Conservation (phyloP, 2,113 vertebrate genomes). For the Excalfactoria chinensis region DNA sequence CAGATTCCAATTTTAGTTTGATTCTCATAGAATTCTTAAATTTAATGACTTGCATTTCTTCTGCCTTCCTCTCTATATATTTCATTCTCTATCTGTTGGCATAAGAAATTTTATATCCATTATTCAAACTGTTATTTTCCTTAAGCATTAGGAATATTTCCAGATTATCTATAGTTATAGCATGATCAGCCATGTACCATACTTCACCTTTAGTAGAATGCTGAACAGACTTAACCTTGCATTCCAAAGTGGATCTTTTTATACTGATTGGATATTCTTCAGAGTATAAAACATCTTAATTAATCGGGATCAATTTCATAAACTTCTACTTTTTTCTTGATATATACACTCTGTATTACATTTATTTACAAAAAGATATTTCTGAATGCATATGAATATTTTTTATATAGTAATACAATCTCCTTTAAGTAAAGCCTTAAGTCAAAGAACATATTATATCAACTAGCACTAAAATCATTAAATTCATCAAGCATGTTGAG, state of each 20-base stretch:
- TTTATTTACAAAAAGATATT: not conserved
- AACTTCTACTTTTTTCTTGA: not conserved
- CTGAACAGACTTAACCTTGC: not conserved
- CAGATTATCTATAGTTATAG: not conserved
- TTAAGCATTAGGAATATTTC: not conserved
- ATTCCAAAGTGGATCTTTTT: not conserved
- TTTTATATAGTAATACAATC: not conserved
- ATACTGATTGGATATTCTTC: fast-evolving
- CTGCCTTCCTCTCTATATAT: not conserved
- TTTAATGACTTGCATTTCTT: not conserved
- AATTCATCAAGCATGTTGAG: not conserved
- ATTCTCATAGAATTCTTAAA: not conserved
- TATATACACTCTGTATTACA: not conserved
- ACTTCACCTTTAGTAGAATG: not conserved
- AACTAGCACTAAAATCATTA: not conserved
- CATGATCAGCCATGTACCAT: not conserved
- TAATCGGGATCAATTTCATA: not conserved
- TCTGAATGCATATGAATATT: not conserved
- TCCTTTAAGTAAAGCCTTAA: not conserved
- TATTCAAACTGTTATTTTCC: not conserved
- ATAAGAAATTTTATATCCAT: not conserved
- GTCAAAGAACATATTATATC: not conserved
- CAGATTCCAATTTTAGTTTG: not conserved
- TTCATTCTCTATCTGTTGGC: not conserved
- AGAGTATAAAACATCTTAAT: not conserved